Evolutionary conservation across 2,113 vertebrate genomes (phyloP).

Genomic region (Anolis carolinensis): DNA sequence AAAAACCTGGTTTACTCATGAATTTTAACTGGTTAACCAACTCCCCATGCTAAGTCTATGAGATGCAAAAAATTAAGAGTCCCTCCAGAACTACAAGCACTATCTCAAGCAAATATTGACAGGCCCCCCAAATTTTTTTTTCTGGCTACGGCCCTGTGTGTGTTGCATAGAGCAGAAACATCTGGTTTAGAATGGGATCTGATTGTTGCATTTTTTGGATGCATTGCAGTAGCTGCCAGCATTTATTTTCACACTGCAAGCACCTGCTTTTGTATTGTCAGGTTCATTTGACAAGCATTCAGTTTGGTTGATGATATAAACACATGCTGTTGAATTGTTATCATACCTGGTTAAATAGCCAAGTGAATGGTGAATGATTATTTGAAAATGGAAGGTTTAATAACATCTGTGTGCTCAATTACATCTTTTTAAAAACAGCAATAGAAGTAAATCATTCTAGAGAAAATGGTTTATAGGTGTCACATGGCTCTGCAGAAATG

Average conservation of each 20-base stretch:
- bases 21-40: too few species aligned
- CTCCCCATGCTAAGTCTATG: too few species aligned
- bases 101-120: too few species aligned
- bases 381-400: constrained; percentile 27
- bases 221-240: constrained; percentile 16
- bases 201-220: constrained; percentile 47
- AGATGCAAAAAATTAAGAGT: too few species aligned
- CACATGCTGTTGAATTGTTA: neutral
- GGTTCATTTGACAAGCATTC: constrained; percentile 23
- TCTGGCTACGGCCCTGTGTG: too few species aligned
- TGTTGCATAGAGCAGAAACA: constrained; percentile 34
- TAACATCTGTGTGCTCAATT: constrained; percentile 44
- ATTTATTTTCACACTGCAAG: constrained; percentile 38
- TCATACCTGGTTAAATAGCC: neutral
- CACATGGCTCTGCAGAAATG: neutral
- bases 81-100: too few species aligned
- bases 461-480: neutral
- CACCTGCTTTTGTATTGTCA: constrained; percentile 7
- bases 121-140: too few species aligned
- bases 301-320: constrained; percentile 10
- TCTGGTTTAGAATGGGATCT: constrained; percentile 36
- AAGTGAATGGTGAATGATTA: neutral
- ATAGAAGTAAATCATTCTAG: constrained; percentile 10
- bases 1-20: too few species aligned
- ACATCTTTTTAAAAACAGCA: constrained; percentile 29